Base-by-base conservation (phyloP, 2,888 invertebrate genomes). In the Prosapia bicincta region DNA sequence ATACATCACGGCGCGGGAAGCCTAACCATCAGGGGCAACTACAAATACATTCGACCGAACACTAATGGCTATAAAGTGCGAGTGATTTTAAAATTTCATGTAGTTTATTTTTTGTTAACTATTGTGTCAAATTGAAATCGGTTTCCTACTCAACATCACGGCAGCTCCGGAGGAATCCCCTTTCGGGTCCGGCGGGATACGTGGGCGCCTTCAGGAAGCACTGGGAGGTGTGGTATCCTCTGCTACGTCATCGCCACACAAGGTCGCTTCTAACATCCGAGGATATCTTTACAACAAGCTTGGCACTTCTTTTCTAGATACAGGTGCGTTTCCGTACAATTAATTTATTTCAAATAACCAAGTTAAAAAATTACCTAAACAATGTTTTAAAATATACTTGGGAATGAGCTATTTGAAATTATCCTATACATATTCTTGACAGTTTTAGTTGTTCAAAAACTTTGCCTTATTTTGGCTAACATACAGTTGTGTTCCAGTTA, bases 211-310 rank as follows among this genome's bases (percentile, higher is more conserved):
- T 15, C 69, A 69, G 68, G 74, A 74, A 30, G 74, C 74, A 5
- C 74, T 74, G 13, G 74, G 74, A 28, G 74, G 74, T 25, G 74
- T 74, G 7, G 74, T 74, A 80, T 80, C 76, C 74, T 78, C 78
- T 76, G 75, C 76, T 65, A 77, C 78, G 76, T 79, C 90, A 84
- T 90, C 90, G 84, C 90, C 90, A 82, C 88, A 90, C 85, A 88
- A 90, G 82, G 91, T 92, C 83, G 92, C 92, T 84, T 90, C 88
- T 86, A 91, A 91, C 86, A 90, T 92, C 85, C 88, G 89, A 84
- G 92, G 92, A 83, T 92, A 89, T 87, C 89, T 93, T 82, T 87
- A 89, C 70, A 76, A 71, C 78, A 75, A 76, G 38, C 77, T 78
- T 30, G 72, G 76, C 23, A 26, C 77, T 54, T 76, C 78, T 68